Evolutionary conservation across 1,140 invertebrate genomes (phyloP).

Genomic region (Drosophila malerkotliana): DNA sequence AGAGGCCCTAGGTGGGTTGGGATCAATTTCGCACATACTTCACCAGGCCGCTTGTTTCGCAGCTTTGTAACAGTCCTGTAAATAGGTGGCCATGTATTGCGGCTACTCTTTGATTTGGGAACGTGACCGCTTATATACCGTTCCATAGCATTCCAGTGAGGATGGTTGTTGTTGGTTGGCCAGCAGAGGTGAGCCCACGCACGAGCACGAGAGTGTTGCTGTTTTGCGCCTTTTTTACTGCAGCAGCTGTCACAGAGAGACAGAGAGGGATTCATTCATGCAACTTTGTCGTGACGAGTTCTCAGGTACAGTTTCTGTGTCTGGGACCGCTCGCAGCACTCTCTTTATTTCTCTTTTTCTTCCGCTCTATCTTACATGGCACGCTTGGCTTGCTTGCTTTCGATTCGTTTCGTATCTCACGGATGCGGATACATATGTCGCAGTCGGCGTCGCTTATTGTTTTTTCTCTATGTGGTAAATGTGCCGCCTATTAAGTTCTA

Average conservation of each 20-base stretch:
- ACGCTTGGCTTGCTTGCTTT: conserved; percentile 63
- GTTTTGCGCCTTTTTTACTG: conserved; percentile 70
- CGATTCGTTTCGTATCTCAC: conserved; percentile 67
- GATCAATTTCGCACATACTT: conserved; percentile 67
- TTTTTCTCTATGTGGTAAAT: conserved; percentile 70
- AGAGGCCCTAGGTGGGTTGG: conserved; percentile 1
- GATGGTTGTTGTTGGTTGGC: conserved; percentile 56
- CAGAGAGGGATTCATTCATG: conserved; percentile 72
- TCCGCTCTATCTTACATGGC: conserved; percentile 25
- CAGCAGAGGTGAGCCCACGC: conserved; percentile 68
- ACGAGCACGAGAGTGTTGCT: conserved; percentile 19
- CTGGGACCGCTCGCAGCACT: background rate
- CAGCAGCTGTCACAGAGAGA: conserved; percentile 60
- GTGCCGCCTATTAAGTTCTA: conserved; percentile 42
- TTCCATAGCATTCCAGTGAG: conserved; percentile 3
- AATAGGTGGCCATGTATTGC: conserved; percentile 56
- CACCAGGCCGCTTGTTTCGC: conserved; percentile 61
- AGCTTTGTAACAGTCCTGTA: conserved; percentile 67
- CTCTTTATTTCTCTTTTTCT: conserved; percentile 11
- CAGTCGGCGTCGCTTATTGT: conserved; percentile 51
- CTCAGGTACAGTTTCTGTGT: conserved; percentile 67
- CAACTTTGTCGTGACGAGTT: conserved; percentile 63
- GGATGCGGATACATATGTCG: conserved; percentile 62
- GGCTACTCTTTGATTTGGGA: conserved; percentile 60
- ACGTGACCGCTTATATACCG: conserved; percentile 69